phyloP scores from a whole-genome alignment of 2,113 vertebrate genomes.

The Indicator maculatus region DNA sequence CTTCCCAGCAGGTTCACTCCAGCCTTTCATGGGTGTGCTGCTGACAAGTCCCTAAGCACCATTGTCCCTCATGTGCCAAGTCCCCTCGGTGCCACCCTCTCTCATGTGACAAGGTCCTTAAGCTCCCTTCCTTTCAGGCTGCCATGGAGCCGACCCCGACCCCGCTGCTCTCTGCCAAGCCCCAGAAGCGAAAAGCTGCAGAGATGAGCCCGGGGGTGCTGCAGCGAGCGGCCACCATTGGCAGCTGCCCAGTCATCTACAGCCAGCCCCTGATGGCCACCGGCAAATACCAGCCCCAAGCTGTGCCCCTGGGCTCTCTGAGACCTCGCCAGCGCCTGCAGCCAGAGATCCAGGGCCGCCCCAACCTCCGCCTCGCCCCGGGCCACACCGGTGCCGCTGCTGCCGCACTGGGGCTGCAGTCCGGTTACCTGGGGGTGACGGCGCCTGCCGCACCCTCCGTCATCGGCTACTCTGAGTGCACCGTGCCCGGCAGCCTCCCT shows the following conservation, averaged over 20 bases:
- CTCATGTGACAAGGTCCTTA: too few species aligned
- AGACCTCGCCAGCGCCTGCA: constrained; percentile 44
- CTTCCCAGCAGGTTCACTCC: too few species aligned
- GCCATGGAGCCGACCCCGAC: constrained; percentile 58
- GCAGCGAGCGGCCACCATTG: constrained; percentile 88
- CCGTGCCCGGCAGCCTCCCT: constrained; percentile 64
- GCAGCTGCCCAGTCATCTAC: constrained; percentile 92
- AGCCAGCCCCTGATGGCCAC: constrained; percentile 80
- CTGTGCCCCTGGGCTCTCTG: background rate
- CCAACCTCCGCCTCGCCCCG: background rate
- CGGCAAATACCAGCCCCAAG: constrained; percentile 69
- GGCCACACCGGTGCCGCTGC: background rate
- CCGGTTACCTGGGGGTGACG: constrained; percentile 79
- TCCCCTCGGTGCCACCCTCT: too few species aligned
- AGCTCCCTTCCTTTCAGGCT: constrained; percentile 24
- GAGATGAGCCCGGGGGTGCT: constrained; percentile 76
- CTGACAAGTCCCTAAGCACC: too few species aligned
- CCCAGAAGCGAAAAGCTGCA: constrained; percentile 85
- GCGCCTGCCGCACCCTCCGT: constrained; percentile 72
- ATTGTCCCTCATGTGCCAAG: too few species aligned
- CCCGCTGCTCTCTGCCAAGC: constrained; percentile 71
- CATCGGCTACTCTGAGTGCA: constrained; percentile 78
- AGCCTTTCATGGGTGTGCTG: too few species aligned
- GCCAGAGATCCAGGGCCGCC: constrained; percentile 54
- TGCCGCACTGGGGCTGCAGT: constrained; percentile 53